Percentiles rank a stretch among this genome's conserved stretches.
Conservation (phyloP, 2,797 vertebrate genomes). For the Epinephelus coioides region DNA sequence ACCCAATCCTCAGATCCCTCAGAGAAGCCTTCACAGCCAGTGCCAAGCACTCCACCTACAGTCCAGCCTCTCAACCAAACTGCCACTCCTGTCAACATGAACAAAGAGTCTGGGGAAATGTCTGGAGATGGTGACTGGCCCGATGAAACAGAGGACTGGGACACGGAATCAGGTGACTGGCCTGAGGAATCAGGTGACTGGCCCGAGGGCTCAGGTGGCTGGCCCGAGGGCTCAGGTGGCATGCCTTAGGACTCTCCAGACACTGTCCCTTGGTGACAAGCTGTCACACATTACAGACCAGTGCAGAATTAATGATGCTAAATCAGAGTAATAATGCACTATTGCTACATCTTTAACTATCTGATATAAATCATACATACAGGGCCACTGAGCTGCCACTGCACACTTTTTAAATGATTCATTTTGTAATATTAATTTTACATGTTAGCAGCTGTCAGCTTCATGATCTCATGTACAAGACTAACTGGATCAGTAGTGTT, state of each 20-base stretch:
- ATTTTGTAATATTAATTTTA: slow-evolving; percentile 7
- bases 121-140: neutral
- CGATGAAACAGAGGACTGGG: neutral
- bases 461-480: slow-evolving; percentile 13
- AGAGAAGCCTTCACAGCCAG: neutral
- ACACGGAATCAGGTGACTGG: neutral
- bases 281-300: neutral
- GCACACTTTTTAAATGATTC: slow-evolving; percentile 4
- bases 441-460: neutral
- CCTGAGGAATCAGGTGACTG: neutral
- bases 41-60: neutral
- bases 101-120: neutral
- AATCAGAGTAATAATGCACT: neutral
- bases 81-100: neutral
- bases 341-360: neutral
- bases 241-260: neutral
- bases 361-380: neutral
- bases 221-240: neutral
- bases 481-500: slow-evolving; percentile 11
- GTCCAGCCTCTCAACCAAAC: neutral
- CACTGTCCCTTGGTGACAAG: neutral
- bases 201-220: neutral
- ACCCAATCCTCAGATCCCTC: neutral
- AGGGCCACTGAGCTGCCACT: neutral
- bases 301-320: neutral